These are phyloP conservation scores for Tenthredo notha DNA, from an alignment of 2,888 invertebrate genomes.

Conservation along the genomic window DNA sequence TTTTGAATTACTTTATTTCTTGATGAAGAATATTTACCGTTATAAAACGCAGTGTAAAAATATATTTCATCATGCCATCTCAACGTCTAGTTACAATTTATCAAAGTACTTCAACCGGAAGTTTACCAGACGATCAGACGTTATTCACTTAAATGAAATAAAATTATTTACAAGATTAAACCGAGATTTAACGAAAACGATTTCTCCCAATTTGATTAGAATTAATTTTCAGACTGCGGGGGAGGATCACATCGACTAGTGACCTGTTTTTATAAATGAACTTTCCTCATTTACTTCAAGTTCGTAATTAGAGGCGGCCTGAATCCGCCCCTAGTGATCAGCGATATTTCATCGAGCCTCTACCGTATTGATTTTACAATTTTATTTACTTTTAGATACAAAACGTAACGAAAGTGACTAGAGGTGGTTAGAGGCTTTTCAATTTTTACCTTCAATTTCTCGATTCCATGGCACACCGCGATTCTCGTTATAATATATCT, in stretches of 20 bases:
- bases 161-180: neutral
- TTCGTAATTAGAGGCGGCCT: conserved; percentile 22
- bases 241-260: neutral
- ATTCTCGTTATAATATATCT: neutral
- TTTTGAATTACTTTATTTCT: neutral
- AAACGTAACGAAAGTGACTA: neutral
- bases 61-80: neutral
- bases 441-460: neutral
- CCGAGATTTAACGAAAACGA: neutral
- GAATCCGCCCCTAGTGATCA: neutral
- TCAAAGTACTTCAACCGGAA: neutral
- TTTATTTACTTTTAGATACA: neutral
- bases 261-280: neutral
- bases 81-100: neutral
- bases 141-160: neutral
- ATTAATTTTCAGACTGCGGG: neutral
- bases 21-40: neutral
- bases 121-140: neutral
- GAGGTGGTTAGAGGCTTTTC: neutral
- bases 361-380: conserved; percentile 11
- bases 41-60: neutral
- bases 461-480: neutral
- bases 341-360: conserved; percentile 23
- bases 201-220: neutral
- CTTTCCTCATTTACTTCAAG: conserved; percentile 15